Evolutionary conservation across 1,140 invertebrate genomes (phyloP).

Genomic region (Neelides sp.): DNA sequence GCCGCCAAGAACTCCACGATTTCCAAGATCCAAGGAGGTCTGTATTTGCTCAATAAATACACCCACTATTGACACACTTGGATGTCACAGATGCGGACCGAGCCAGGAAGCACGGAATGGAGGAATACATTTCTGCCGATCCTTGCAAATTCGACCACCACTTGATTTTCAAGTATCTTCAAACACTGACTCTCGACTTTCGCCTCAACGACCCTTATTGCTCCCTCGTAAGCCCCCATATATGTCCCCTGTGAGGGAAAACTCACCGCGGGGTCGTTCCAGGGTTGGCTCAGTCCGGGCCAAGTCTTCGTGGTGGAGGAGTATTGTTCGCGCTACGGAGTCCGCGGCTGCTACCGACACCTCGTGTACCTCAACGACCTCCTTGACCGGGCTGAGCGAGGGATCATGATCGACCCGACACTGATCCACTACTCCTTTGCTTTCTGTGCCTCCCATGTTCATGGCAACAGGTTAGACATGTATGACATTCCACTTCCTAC

Average conservation of each 20-base stretch:
- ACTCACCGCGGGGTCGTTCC: slow-evolving; percentile 29
- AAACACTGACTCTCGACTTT: slow-evolving; percentile 86
- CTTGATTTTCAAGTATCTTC: slow-evolving; percentile 75
- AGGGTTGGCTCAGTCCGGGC: slow-evolving; percentile 99
- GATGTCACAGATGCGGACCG: slow-evolving; percentile 70
- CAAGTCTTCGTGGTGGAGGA: slow-evolving; percentile 98
- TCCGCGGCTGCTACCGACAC: slow-evolving; percentile 90
- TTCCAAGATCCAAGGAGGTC: slow-evolving; percentile 76
- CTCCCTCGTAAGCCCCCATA: slow-evolving; percentile 59
- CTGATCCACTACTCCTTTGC: slow-evolving; percentile 97
- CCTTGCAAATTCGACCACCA: slow-evolving; percentile 94
- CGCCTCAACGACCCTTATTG: slow-evolving; percentile 92
- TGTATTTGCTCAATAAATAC: slow-evolving; percentile 9
- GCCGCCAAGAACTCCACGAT: slow-evolving; percentile 75
- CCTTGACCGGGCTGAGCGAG: slow-evolving; percentile 86
- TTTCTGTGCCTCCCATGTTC: slow-evolving; percentile 96
- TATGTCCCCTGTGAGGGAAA: slow-evolving; percentile 6
- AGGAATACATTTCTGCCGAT: slow-evolving; percentile 96
- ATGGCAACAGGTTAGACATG: slow-evolving; percentile 73
- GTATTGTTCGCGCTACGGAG: slow-evolving; percentile 94
- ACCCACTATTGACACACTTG: background rate
- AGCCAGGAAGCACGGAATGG: slow-evolving; percentile 95
- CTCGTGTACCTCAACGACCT: slow-evolving; percentile 92
- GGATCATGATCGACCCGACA: slow-evolving; percentile 92
- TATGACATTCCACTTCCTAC: slow-evolving; percentile 26